Conservation (phyloP, 1,140 invertebrate species). For the Ruditapes philippinarum region DNA sequence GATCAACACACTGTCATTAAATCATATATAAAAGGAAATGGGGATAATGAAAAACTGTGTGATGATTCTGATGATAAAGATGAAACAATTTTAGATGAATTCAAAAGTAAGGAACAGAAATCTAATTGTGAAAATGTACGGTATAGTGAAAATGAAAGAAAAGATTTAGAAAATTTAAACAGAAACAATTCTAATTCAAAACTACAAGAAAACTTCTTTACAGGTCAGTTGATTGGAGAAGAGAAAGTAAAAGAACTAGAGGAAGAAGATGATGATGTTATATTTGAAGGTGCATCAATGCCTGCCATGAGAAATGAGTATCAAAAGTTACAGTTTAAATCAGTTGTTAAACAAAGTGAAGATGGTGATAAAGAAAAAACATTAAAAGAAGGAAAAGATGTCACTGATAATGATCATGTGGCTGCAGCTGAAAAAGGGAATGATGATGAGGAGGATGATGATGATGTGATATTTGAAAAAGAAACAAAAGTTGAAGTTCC, state of each 20-base stretch:
- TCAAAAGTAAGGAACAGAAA: neutral
- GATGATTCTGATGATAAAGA: neutral
- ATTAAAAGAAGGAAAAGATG: no score
- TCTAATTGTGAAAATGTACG: neutral
- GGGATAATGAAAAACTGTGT: neutral
- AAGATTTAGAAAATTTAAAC: neutral
- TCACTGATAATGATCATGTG: no score
- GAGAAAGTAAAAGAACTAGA: neutral
- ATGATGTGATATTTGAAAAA: conserved; percentile 47
- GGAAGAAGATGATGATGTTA: conserved; percentile 59
- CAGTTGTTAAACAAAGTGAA: neutral
- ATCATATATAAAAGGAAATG: neutral
- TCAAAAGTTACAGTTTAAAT: neutral
- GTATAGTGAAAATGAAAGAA: neutral
- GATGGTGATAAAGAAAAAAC: no score
- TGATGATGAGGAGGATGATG: conserved; percentile 22
- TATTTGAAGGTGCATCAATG: conserved; percentile 55
- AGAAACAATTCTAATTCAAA: neutral
- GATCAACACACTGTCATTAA: neutral
- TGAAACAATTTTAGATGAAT: neutral
- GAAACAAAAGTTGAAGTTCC: conserved; percentile 18
- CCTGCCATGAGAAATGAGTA: conserved; percentile 6
- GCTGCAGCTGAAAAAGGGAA: no score
- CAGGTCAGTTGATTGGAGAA: neutral
- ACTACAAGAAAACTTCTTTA: neutral